These are phyloP conservation scores for Drosophila silvestris DNA, from an alignment of 2,888 invertebrate species.

Conservation along the genomic window DNA sequence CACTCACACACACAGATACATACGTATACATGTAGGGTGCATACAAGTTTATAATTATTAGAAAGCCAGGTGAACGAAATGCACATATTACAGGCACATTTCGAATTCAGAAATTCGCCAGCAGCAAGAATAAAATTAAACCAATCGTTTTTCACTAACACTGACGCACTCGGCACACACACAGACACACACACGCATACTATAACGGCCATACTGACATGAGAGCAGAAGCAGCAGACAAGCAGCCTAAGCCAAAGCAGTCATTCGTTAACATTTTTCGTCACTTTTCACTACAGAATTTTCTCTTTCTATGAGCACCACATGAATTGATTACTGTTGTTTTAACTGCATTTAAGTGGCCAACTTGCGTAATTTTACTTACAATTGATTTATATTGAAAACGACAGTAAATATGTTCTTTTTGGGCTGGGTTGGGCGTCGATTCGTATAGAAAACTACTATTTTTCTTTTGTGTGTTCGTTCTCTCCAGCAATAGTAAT, in stretches of 20 bases:
- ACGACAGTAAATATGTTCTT: constrained; percentile 62
- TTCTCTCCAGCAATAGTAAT: constrained; percentile 67
- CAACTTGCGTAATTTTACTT: constrained; percentile 56
- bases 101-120: constrained; percentile 49
- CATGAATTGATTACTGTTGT: constrained; percentile 36
- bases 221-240: constrained; percentile 38
- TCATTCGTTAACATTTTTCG: constrained; percentile 70
- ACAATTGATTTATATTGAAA: constrained; percentile 55
- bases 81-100: constrained; percentile 47
- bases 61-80: constrained; percentile 51
- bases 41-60: constrained; percentile 41
- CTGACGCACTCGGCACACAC: constrained; percentile 23
- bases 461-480: constrained; percentile 74
- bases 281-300: constrained; percentile 81
- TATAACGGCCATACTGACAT: constrained; percentile 32
- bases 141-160: constrained; percentile 54
- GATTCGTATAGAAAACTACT: constrained; percentile 71
- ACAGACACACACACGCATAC: constrained; percentile 8
- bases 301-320: constrained; percentile 61
- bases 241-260: constrained; percentile 44
- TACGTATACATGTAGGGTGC: constrained; percentile 1
- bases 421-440: constrained; percentile 81
- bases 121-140: constrained; percentile 55
- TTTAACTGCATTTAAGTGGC: constrained; percentile 18
- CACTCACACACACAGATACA: constrained; percentile 7